These are phyloP conservation scores for Hartigia nigra DNA, from an alignment of 2,888 invertebrate genomes.

Conservation along the genomic window DNA sequence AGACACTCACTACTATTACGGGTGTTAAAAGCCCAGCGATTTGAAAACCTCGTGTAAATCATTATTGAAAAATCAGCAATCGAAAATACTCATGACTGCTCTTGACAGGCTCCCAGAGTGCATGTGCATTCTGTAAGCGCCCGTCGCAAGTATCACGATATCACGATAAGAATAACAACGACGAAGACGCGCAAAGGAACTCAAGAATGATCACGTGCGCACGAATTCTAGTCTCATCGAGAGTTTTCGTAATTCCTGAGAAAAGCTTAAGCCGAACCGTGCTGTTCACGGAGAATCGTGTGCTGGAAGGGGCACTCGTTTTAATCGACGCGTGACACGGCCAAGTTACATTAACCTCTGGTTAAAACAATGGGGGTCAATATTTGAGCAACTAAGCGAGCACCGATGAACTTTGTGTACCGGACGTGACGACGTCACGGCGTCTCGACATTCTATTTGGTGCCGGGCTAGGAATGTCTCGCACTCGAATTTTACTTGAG, in stretches of 20 bases:
- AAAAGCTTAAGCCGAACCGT: not conserved
- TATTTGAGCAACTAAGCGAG: slow-evolving; percentile 25
- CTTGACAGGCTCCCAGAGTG: not conserved
- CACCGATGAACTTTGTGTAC: slow-evolving; percentile 25
- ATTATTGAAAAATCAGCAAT: not conserved
- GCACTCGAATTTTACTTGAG: not conserved
- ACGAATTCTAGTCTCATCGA: not conserved
- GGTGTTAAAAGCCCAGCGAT: slow-evolving; percentile 38
- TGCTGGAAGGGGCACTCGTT: not conserved
- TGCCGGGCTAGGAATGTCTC: not conserved
- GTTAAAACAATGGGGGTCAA: slow-evolving; percentile 46
- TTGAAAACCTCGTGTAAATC: not conserved
- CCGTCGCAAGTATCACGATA: too few relatives aligned
- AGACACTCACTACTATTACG: slow-evolving; percentile 33
- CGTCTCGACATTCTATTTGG: not conserved
- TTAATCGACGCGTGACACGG: slow-evolving; percentile 15
- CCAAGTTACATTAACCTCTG: slow-evolving; percentile 40
- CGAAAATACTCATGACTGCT: not conserved
- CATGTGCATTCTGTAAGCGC: too few relatives aligned
- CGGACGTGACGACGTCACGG: slow-evolving; percentile 1
- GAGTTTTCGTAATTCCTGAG: not conserved
- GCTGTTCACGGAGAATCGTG: not conserved
- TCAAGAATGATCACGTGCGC: not conserved
- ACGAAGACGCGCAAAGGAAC: too few relatives aligned
- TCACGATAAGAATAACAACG: too few relatives aligned